Percentiles rank a stretch among this genome's conserved stretches.
Evolutionary conservation across 2,888 invertebrate species (phyloP).

Genomic region (Morpho deidamia): DNA sequence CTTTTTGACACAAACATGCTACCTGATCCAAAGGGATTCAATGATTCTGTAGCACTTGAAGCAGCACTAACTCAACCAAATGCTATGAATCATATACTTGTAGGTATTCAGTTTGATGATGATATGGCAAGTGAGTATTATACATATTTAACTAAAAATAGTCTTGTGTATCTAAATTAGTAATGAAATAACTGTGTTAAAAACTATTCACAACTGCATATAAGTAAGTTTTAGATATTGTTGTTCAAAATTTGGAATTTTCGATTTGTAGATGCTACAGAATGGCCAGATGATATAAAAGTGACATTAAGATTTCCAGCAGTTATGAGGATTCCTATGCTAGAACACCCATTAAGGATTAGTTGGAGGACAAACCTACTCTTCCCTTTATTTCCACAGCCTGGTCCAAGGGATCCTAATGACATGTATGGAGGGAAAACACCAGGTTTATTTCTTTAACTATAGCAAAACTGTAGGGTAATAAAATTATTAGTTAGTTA

Average conservation of each 20-base stretch:
- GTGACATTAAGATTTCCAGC: constrained; percentile 81
- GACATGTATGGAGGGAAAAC: constrained; percentile 64
- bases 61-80: constrained; percentile 56
- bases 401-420: constrained; percentile 82
- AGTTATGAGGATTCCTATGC: constrained; percentile 74
- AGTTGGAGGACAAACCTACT: constrained; percentile 86
- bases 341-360: constrained; percentile 60
- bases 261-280: constrained; percentile 41
- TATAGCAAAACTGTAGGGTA: not conserved
- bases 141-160: not conserved
- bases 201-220: not conserved
- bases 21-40: constrained; percentile 61
- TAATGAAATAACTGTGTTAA: not conserved
- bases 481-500: no score
- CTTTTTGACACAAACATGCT: constrained; percentile 54
- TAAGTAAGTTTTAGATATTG: not conserved
- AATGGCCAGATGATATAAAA: constrained; percentile 73
- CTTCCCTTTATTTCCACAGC: constrained; percentile 81
- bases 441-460: constrained; percentile 67
- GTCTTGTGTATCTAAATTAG: not conserved
- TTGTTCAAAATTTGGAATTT: not conserved
- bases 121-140: constrained; percentile 59
- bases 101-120: constrained; percentile 68
- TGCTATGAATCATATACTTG: constrained; percentile 62
- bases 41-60: constrained; percentile 55